Conservation (phyloP, 2,113 vertebrate genomes). For the Mormyrus lacerda region DNA sequence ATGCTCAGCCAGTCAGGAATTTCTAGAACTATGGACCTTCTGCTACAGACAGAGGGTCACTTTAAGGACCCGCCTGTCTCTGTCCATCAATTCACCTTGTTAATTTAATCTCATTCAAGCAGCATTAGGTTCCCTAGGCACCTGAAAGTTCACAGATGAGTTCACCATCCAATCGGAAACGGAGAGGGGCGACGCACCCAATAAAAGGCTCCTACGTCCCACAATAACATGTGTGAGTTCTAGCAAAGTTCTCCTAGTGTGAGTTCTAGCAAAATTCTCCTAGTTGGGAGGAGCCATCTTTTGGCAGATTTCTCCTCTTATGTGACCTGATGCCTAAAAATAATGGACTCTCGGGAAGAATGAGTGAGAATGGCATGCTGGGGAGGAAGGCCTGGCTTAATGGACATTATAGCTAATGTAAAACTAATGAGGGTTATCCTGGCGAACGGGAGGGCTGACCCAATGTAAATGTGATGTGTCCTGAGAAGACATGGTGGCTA, state of each 20-base stretch:
- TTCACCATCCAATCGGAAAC: neutral
- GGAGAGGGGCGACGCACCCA: neutral
- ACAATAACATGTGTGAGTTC: neutral
- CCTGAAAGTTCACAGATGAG: neutral
- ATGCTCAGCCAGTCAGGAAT: neutral
- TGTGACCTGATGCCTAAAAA: neutral
- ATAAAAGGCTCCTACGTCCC: neutral
- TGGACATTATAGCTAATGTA: slow-evolving; percentile 15
- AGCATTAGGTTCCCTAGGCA: neutral
- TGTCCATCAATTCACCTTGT: slow-evolving; percentile 6
- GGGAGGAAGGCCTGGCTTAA: neutral
- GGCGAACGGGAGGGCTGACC: neutral
- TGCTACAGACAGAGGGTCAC: neutral
- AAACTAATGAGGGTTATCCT: slow-evolving; percentile 12
- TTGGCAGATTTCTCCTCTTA: slow-evolving; percentile 15
- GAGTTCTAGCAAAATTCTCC: neutral
- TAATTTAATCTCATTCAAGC: neutral
- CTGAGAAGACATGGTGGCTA: neutral
- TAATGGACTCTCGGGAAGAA: neutral
- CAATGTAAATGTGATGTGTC: slow-evolving; percentile 12
- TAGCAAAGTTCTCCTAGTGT: neutral
- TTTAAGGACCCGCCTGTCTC: neutral
- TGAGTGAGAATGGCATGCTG: neutral
- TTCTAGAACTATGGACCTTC: neutral
- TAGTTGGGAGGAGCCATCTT: neutral